Percentiles rank a stretch among this genome's conserved stretches.
Conservation (phyloP, 2,113 vertebrate species). For the Erythrocercus mccallii region DNA sequence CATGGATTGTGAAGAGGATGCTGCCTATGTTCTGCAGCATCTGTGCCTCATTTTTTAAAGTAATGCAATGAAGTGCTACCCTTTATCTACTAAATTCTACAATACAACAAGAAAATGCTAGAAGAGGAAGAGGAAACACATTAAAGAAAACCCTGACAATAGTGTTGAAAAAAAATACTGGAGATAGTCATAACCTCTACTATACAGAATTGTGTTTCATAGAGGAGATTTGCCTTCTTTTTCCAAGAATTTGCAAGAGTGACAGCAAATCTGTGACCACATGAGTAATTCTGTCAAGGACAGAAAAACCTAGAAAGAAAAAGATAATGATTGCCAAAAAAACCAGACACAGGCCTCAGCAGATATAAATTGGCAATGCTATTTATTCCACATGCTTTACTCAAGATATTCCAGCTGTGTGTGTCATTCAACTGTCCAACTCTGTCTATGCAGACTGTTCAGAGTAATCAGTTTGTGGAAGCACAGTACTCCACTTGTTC, state of each 20-base stretch:
- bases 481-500: background rate
- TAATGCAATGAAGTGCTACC: background rate
- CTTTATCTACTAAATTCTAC: background rate
- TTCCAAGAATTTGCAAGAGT: background rate
- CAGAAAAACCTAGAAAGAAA: conserved; percentile 8
- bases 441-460: background rate
- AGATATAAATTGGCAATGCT: background rate
- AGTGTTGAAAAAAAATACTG: background rate
- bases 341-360: background rate
- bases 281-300: conserved; percentile 27
- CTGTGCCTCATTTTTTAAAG: background rate
- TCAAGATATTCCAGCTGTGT: background rate
- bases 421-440: background rate
- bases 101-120: background rate
- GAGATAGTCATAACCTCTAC: background rate
- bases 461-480: background rate
- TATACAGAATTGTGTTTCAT: background rate
- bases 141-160: background rate
- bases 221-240: conserved; percentile 9
- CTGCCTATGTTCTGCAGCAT: background rate
- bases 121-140: background rate
- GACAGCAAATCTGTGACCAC: background rate
- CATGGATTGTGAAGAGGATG: background rate
- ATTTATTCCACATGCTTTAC: background rate
- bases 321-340: background rate